Base-by-base conservation (phyloP, 2,113 vertebrate genomes). In the Hydrochoerus hydrochaeris region DNA sequence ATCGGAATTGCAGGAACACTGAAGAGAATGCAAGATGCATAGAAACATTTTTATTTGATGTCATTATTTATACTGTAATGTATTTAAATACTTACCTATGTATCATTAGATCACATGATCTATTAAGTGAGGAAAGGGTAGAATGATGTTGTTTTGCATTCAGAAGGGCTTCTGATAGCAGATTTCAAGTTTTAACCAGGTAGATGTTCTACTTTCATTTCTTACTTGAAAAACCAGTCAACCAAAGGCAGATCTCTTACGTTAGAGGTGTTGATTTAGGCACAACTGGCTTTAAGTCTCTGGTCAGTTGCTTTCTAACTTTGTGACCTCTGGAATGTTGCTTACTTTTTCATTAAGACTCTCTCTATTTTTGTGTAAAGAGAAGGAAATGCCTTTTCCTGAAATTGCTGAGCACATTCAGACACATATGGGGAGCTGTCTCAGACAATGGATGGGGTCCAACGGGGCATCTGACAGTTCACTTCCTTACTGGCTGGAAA, bases 221-320 rank as follows among this genome's bases (percentile, higher is more conserved):
- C 2, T 58, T 81, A 49, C 73, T 95, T 91, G 87, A 94, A 85
- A 97, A 96, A 90, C 4, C 62, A 91, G 22, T 84, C 93, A 91
- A 81, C 52, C 44, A 78, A 90, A 77, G 85, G 20, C 44, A 88
- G 96, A 95, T 95, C 63, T 84, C 73, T 93, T 90, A 94, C 92
- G 35, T 87, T 95, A 92, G 78, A 95, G 81, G 69, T 85, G 95
- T 88, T 90, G n/a, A 92, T 62, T 94, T 92, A 49, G 49, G 60
- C 46, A 93, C 91, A 90, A 85, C 62, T 78, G 26, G 5, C 7
- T 81, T 94, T 91, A 87, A 78, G 58, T 91, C 14, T 3, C 20
- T 95, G 19, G 54, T 58, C 83, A 93, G 52, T 67, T 90, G 49
- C 38, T 81, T 91, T 87, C 73, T 90, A 67, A 87, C 13, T 90